Evolutionary conservation across 2,113 vertebrate species (phyloP), one percentile per base, ranked within the genome.

Genomic region (Sorex araneus): DNA sequence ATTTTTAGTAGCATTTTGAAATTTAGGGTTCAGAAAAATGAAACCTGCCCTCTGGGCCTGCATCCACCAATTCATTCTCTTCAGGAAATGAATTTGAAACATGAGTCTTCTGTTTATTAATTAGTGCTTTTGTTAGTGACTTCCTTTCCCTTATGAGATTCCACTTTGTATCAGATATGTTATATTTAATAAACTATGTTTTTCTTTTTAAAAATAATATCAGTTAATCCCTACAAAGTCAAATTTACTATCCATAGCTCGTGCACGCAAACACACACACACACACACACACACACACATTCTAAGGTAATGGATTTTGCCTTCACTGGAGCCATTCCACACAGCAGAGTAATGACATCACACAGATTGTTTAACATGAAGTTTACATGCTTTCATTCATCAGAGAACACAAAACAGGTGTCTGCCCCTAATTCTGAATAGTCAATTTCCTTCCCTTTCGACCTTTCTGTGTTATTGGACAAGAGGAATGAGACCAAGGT

Each of bases 1-100:
- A 85, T 66, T 6, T 76, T 82, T 27, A 47, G 83, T n/a, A 80
- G 47, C 69, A 66, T 91, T 96, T 87, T 77, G 54, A 82, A 90
- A 90, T 90, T 70, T 63, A 73, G 36, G 15, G 8, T 54, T 87
- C 36, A 70, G n/a, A 21, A 88, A 80, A 89, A 43, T 32, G 71
- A 88, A 28, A 19, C 8, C 13, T 80, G 13, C 45, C 8, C 43
- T 85, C 43, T 85, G 32, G 90, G 50, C 25, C 45, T 36, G 36
- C 75, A 27, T 57, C 25, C 54, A 85, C 27, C n/a, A 85, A 69
- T 60, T 82, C 70, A 43, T 32, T 87, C 36, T 95, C 67, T 63
- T 64, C 32, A 76, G 84, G 25, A 1, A 2, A 3, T 54, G 64
- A 66, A 25, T 66, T 66, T 60, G 57, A 2, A 34, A 70, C 8